These are phyloP conservation scores for Hormiphora californensis DNA, from an alignment of 37 sponge, comb jelly and placozoan species.

Conservation along the genomic window DNA sequence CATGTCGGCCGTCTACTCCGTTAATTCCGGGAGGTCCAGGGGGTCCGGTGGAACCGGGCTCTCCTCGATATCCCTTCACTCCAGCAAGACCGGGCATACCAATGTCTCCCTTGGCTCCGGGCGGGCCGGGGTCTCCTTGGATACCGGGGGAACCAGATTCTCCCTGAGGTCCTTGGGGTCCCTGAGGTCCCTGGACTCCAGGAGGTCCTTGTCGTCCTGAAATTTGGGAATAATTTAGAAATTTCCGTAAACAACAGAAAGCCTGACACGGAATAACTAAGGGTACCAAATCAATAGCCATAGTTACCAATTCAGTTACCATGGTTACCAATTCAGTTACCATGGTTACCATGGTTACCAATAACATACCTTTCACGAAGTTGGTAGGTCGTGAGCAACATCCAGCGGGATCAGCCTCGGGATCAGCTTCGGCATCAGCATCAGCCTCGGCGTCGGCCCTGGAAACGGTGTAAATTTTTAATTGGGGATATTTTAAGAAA, in stretches of 20 bases:
- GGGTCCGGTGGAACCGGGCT: background rate
- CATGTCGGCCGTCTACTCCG: too few relatives aligned
- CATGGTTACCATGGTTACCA: background rate
- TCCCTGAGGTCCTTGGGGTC: background rate
- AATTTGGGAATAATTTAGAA: background rate
- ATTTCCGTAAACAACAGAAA: background rate
- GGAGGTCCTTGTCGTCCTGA: background rate
- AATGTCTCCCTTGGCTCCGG: background rate
- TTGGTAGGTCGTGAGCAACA: conserved; percentile 23
- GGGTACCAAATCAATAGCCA: too few relatives aligned
- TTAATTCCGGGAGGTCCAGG: background rate
- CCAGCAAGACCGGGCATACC: conserved; percentile 14
- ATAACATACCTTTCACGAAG: conserved; percentile 11
- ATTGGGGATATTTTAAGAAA: too few relatives aligned
- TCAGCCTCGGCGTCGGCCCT: conserved; percentile 16
- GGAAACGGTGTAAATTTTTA: too few relatives aligned
- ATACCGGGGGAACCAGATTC: conserved; percentile 10
- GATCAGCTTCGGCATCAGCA: conserved; percentile 1
- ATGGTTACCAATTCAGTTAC: background rate
- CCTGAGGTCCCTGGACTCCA: background rate
- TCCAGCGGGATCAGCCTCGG: conserved; percentile 37
- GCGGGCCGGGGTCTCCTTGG: background rate
- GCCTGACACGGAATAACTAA: background rate
- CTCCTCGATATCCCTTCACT: background rate
- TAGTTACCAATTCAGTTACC: background rate